Evolutionary conservation across 2,113 vertebrate species (phyloP), one percentile per base, ranked within the genome.

Genomic region (Mustela nigripes): DNA sequence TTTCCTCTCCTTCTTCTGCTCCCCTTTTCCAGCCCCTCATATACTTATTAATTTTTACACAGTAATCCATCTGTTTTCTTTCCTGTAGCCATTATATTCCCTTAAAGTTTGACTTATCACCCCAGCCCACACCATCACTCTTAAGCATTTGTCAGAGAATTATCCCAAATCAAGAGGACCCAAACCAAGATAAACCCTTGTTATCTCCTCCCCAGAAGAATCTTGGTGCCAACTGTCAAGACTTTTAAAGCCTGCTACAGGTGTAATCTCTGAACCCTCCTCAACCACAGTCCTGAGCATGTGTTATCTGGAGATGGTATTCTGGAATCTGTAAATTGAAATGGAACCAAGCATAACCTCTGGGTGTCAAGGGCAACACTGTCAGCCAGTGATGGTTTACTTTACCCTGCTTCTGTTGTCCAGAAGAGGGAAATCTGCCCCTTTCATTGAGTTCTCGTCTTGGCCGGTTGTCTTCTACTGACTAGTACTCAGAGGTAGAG

Each of bases 211-310:
- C 74, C 33, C 79, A 62, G 28, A 94, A 28, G 42, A 95, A 79
- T 79, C 60, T 39, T 82, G 53, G 69, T 89, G 67, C 60, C 73
- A 94, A 48, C 50, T 94, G 42, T 79, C 82, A 96, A 93, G 48
- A 69, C 16, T 24, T 48, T 82, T 65, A 83, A 74, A 92, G 39
- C 6, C 33, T 22, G 14, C n/a, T 69, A 39, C 28, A 63, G 28
- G 84, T 91, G 22, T 39, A 81, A 88, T 95, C 81, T 91, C 83
- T 80, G 85, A 87, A 63, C 6, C 0, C 22, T 56, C n/a, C 82
- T 91, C 89, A 79, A 65, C 39, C 79, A 92, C 22, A 69, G 79
- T 60, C 56, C 71, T 71, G 71, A 39, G 21, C 39, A 18, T 0
- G 8, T 87, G 60, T 82, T 96, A 67, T 53, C 39, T 94, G 11